These are phyloP conservation scores for Meiosimyza decipiens DNA, from an alignment of 2,888 invertebrate species.

Conservation along the genomic window DNA sequence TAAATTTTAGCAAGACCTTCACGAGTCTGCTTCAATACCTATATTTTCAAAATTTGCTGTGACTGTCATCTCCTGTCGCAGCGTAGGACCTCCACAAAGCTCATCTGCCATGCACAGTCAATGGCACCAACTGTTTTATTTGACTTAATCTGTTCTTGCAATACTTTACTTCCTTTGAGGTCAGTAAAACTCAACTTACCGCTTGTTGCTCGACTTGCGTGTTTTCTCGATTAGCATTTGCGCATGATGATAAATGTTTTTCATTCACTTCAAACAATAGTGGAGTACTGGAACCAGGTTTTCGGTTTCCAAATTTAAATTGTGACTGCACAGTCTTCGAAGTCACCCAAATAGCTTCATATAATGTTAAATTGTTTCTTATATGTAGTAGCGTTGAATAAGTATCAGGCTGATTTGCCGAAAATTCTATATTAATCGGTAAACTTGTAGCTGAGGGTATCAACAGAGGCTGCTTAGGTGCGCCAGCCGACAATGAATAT, in stretches of 20 bases:
- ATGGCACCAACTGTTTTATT: too few species aligned
- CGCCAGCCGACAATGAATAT: conserved; percentile 55
- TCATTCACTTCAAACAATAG: conserved; percentile 81
- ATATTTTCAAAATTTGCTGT: too few species aligned
- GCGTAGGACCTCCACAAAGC: too few species aligned
- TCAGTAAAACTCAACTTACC: background rate
- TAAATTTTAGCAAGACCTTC: too few species aligned
- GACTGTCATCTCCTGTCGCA: too few species aligned
- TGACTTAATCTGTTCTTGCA: too few species aligned
- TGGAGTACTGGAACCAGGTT: conserved; percentile 80
- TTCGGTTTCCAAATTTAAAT: conserved; percentile 89
- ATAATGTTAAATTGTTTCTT: conserved; percentile 92
- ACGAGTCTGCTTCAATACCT: too few species aligned
- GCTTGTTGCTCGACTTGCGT: conserved; percentile 3
- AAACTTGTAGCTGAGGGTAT: conserved; percentile 56
- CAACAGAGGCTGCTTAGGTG: conserved; percentile 50
- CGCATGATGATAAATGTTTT: conserved; percentile 66
- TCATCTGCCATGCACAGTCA: too few species aligned
- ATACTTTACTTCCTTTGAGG: too few species aligned
- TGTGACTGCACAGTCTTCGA: conserved; percentile 88
- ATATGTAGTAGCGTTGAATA: conserved; percentile 65
- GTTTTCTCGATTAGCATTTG: conserved; percentile 18
- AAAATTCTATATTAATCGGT: conserved; percentile 59
- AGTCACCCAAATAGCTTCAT: conserved; percentile 85
- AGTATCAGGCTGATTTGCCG: conserved; percentile 56